Evolutionary conservation across 2,888 invertebrate genomes (phyloP), one percentile per base, ranked within the genome.

Genomic region (Xylocampa areola): DNA sequence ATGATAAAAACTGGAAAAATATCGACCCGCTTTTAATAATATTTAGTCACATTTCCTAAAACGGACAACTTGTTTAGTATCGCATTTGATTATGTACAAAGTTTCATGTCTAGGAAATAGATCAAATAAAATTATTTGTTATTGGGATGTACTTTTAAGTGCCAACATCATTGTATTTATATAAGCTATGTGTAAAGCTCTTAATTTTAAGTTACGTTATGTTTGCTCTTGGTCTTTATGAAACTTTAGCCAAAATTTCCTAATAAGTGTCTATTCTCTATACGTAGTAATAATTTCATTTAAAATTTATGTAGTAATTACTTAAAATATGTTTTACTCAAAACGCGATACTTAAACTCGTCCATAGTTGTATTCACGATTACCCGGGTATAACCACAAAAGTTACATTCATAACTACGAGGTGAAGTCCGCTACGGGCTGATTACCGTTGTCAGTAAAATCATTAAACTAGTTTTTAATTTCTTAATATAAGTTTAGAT

Each of bases 401-500:
- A 47, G 13, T 32, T 39, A 40, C 17, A 55, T 27, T 39, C 11
- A 33, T 41, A 29, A 52, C 23, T 33, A 35, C 30, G 30, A 68
- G 50, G 33, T 16, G 23, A 11, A 53, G 45, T 45, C 40, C 13
- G 27, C 16, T 17, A 29, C 16, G 29, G 27, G 25, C 39, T 51
- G 39, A 39, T 44, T 33, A 54, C n/a, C 45, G 23, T 50, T 37
- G 25, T 36, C 45, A 57, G 51, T 59, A 54, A 60, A 61, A 57
- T 61, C 40, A 55, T 58, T 63, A 25, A 44, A 44, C 35, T 77
- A 76, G 66, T 52, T 65, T 55, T 50, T 65, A 69, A 63, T 69
- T 57, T 70, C 51, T 51, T 71, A 65, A 36, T 64, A 29, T 79
- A 79, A 78, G 78, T 61, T 70, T 70, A 79, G 78, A 49, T 72